phyloP scores from a whole-genome alignment of 1,140 invertebrate genomes.

The Aphis craccivora region DNA sequence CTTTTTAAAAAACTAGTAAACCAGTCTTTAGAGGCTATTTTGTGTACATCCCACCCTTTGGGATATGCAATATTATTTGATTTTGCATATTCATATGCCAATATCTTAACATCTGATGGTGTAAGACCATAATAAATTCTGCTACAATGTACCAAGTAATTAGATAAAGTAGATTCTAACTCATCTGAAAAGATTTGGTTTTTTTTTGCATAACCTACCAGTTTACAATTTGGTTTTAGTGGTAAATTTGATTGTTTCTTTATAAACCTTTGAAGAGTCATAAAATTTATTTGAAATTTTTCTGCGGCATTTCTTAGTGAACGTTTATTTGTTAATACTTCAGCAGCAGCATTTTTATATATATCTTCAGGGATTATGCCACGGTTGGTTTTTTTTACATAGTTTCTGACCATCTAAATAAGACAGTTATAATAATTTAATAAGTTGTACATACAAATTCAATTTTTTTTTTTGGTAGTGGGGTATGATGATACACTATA shows the following conservation, averaged over 20 bases:
- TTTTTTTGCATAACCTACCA: neutral
- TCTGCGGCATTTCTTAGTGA: constrained; percentile 18
- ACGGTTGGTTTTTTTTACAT: neutral
- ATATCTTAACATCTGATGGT: neutral
- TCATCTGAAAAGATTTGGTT: neutral
- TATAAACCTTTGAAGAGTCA: constrained; percentile 9
- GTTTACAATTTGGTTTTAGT: neutral
- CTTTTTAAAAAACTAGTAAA: constrained; percentile 63
- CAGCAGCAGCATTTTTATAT: neutral
- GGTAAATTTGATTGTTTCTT: neutral
- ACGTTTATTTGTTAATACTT: neutral
- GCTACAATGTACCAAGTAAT: neutral
- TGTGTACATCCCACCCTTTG: constrained; percentile 62
- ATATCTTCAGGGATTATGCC: neutral
- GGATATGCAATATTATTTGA: constrained; percentile 61
- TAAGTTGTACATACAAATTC: neutral
- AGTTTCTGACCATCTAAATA: neutral
- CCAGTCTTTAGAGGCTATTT: constrained; percentile 64
- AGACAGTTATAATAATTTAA: neutral
- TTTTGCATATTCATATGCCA: constrained; percentile 62
- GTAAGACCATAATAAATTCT: constrained; percentile 22
- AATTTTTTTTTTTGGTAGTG: neutral
- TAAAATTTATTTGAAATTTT: constrained; percentile 3
- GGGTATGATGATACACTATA: neutral
- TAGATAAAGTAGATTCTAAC: neutral